phyloP scores from a whole-genome alignment of 2,113 vertebrate species.

The Microcebus tavaratra region DNA sequence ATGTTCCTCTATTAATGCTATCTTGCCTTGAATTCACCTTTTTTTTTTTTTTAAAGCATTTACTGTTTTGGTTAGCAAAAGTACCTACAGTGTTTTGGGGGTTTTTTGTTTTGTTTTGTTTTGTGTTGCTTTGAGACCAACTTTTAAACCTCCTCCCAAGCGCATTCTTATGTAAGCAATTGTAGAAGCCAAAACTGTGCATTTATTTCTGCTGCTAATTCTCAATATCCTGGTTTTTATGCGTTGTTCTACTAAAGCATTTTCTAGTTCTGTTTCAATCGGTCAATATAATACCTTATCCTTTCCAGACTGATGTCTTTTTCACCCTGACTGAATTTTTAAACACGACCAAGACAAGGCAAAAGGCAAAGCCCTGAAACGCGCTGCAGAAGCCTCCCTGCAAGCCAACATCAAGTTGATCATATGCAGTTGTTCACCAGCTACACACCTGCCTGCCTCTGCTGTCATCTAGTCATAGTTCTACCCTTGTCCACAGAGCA shows the following conservation, averaged over 20 bases:
- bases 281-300: background rate
- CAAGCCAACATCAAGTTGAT: background rate
- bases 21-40: background rate
- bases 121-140: background rate
- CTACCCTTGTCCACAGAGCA: background rate
- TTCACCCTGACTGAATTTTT: background rate
- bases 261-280: background rate
- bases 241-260: background rate
- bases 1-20: background rate
- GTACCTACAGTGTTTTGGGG: background rate
- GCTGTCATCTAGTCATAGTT: background rate
- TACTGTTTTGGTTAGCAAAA: background rate
- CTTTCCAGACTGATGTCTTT: background rate
- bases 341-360: background rate
- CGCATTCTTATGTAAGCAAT: background rate
- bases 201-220: background rate
- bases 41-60: background rate
- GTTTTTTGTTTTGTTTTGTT: background rate
- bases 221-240: background rate
- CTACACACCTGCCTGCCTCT: background rate
- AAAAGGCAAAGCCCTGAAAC: background rate
- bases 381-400: background rate
- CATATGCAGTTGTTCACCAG: background rate
- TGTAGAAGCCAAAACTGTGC: background rate
- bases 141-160: background rate